Evolutionary conservation across 2,888 invertebrate genomes (phyloP).

Genomic region (Synanthedon vespiformis): DNA sequence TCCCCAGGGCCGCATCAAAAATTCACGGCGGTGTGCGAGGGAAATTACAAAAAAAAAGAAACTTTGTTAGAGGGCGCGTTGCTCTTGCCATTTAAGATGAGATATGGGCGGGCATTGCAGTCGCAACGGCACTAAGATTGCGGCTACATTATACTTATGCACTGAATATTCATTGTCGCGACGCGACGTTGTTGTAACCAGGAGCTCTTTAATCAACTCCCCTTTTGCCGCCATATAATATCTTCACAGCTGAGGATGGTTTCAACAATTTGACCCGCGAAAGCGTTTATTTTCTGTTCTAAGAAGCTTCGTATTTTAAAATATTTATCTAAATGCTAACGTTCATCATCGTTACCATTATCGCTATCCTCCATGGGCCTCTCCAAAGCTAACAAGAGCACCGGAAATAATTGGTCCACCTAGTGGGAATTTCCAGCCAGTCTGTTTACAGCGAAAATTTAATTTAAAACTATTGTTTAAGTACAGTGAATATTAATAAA

Average conservation of each 20-base stretch:
- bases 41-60: conserved; percentile 14
- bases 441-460: no score
- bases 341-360: no score
- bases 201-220: conserved; percentile 50
- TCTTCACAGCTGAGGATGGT: neutral
- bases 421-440: no score
- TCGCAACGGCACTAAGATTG: conserved; percentile 39
- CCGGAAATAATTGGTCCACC: no score
- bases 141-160: conserved; percentile 52
- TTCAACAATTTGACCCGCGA: neutral
- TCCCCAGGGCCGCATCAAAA: conserved; percentile 20
- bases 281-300: no score
- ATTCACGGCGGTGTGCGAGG: conserved; percentile 3
- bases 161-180: conserved; percentile 52
- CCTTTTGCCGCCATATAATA: conserved; percentile 19
- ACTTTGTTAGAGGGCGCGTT: conserved; percentile 21
- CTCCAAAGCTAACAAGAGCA: no score
- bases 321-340: no score
- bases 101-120: conserved; percentile 54
- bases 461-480: no score
- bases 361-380: no score
- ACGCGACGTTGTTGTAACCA: neutral
- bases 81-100: conserved; percentile 57
- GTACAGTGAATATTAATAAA: no score
- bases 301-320: no score